Conservation (phyloP, 2,113 vertebrate species). For the Promerops cafer region DNA sequence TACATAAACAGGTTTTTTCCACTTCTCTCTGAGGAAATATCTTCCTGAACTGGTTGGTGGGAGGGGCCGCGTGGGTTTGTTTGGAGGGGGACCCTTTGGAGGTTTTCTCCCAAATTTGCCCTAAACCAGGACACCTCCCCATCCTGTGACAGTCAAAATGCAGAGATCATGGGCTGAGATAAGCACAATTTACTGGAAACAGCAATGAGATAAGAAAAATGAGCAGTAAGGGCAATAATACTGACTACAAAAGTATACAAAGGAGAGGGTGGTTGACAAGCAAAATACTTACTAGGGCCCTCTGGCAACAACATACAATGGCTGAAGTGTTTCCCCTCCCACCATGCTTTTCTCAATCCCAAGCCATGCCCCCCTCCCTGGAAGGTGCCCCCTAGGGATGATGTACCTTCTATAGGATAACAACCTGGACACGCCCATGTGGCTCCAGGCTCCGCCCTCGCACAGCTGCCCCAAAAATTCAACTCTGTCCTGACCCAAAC, state of each 20-base stretch:
- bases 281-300: neutral
- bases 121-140: too few species aligned
- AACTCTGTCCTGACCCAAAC: rapidly evolving
- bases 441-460: neutral
- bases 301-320: too few species aligned
- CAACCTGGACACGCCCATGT: too few species aligned
- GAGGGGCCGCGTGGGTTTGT: too few species aligned
- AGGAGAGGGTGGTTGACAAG: neutral
- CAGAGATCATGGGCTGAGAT: neutral
- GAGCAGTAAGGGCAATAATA: neutral
- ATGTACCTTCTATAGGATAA: too few species aligned
- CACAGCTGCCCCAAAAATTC: neutral
- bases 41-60: too few species aligned
- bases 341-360: neutral
- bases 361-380: rapidly evolving
- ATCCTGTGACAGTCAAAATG: neutral
- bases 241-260: neutral
- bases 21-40: too few species aligned
- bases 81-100: too few species aligned
- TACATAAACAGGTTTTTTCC: too few species aligned
- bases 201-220: neutral
- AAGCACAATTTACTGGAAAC: neutral
- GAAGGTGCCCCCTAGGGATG: rapidly evolving
- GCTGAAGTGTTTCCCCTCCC: neutral
- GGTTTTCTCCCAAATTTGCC: too few species aligned